Evolutionary conservation across 2,113 vertebrate species (phyloP).

Genomic region (Marmota monax): DNA sequence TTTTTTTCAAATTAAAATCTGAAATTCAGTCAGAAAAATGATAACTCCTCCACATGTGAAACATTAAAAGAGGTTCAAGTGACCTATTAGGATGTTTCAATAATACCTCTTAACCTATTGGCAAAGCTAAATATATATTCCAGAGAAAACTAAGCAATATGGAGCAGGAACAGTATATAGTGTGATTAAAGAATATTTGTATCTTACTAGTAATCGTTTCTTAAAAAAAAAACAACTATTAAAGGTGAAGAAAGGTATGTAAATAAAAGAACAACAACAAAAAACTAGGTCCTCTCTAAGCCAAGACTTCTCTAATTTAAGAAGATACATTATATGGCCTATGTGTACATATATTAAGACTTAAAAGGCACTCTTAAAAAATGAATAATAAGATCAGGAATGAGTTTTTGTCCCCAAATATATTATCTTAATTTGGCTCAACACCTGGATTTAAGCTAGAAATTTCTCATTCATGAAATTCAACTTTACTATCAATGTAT

Average conservation of each 20-base stretch:
- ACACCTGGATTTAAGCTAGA: neutral
- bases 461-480: neutral
- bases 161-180: neutral
- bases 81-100: neutral
- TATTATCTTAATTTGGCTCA: neutral
- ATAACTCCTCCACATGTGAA: neutral
- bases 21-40: neutral
- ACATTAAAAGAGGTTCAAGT: neutral
- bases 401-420: neutral
- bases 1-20: neutral
- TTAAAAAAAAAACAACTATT: slow-evolving; percentile 34
- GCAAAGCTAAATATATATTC: neutral
- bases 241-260: neutral
- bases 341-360: neutral
- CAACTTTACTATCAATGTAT: neutral
- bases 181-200: neutral
- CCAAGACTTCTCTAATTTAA: too few species aligned
- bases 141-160: neutral
- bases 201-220: neutral
- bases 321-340: neutral
- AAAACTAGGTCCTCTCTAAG: neutral
- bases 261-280: neutral
- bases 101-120: neutral
- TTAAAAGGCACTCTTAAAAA: neutral
- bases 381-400: neutral